A percentile compares a stretch with the other conserved stretches of the same genome.
phyloP scores from a whole-genome alignment of 1,140 invertebrate genomes.

The Orchesella cincta region DNA sequence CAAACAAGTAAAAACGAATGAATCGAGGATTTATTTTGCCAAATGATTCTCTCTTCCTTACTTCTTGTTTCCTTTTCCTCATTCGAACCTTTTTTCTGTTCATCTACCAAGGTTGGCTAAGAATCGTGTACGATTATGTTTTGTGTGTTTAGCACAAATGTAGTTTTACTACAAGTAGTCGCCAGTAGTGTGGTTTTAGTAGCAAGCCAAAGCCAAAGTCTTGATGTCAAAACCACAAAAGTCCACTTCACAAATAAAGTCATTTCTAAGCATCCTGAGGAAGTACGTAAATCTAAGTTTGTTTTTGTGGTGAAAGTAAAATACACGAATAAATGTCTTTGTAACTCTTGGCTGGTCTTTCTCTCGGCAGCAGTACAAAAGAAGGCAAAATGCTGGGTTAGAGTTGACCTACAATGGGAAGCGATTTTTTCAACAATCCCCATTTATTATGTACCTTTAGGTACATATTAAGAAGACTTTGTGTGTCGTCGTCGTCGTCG shows the following conservation, averaged over 20 bases:
- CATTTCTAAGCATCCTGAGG: slow-evolving; percentile 20
- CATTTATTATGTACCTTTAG: no score
- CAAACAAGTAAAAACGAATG: background rate
- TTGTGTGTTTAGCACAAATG: background rate
- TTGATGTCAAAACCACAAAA: slow-evolving; percentile 20
- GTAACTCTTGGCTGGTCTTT: no score
- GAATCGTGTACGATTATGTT: background rate
- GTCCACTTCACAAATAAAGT: slow-evolving; percentile 24
- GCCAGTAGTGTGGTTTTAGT: background rate
- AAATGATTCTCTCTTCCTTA: slow-evolving; percentile 6
- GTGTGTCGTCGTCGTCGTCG: no score
- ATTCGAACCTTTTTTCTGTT: background rate
- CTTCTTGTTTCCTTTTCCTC: background rate
- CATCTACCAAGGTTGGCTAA: no score
- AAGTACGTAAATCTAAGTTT: slow-evolving; percentile 14
- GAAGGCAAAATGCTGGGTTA: background rate
- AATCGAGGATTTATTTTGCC: background rate
- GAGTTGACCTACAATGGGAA: background rate
- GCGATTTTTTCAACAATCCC: background rate
- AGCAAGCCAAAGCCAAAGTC: background rate
- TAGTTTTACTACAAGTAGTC: background rate
- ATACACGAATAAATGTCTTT: background rate
- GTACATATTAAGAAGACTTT: no score
- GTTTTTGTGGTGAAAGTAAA: slow-evolving; percentile 13
- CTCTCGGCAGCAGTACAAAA: no score